phyloP scores from a whole-genome alignment of 1,140 invertebrate species.

The Ruditapes philippinarum region DNA sequence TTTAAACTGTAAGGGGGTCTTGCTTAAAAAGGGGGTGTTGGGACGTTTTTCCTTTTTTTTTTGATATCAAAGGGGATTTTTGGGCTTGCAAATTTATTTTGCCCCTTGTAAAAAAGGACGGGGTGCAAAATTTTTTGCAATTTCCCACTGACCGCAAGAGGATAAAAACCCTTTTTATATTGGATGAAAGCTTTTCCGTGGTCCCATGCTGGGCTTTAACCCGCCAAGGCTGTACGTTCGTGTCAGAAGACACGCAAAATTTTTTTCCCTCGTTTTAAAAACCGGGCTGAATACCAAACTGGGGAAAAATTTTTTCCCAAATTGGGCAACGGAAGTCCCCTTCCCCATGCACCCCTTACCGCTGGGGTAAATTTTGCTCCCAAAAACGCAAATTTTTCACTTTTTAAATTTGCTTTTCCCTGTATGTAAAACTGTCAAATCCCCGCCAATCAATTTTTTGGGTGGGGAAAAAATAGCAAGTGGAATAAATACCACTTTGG shows the following conservation, averaged over 20 bases:
- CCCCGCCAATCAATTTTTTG: slow-evolving; percentile 23
- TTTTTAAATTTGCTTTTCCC: too few species aligned
- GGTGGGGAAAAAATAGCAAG: slow-evolving; percentile 3
- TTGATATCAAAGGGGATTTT: slow-evolving; percentile 24
- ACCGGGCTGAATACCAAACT: too few species aligned
- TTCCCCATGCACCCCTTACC: too few species aligned
- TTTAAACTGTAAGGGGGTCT: slow-evolving; percentile 12
- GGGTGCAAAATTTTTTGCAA: slow-evolving; percentile 23
- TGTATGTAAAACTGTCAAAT: slow-evolving; percentile 15
- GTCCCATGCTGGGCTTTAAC: neutral
- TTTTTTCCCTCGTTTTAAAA: too few species aligned
- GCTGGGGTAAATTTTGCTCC: too few species aligned
- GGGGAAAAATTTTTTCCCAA: too few species aligned
- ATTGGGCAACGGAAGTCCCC: too few species aligned
- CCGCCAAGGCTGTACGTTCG: slow-evolving; percentile 3
- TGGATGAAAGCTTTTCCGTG: slow-evolving; percentile 14
- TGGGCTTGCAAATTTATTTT: too few species aligned
- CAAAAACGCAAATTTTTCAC: too few species aligned
- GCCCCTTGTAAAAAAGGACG: too few species aligned
- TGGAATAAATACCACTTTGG: slow-evolving; percentile 24
- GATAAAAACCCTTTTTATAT: neutral
- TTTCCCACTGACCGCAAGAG: neutral
- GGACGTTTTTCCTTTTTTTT: neutral
- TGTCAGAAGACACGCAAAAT: slow-evolving; percentile 12
- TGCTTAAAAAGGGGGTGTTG: neutral